A percentile compares a stretch with the other conserved stretches of the same genome.
phyloP scores from a whole-genome alignment of 2,797 vertebrate species.

The Australoheros facetus region DNA sequence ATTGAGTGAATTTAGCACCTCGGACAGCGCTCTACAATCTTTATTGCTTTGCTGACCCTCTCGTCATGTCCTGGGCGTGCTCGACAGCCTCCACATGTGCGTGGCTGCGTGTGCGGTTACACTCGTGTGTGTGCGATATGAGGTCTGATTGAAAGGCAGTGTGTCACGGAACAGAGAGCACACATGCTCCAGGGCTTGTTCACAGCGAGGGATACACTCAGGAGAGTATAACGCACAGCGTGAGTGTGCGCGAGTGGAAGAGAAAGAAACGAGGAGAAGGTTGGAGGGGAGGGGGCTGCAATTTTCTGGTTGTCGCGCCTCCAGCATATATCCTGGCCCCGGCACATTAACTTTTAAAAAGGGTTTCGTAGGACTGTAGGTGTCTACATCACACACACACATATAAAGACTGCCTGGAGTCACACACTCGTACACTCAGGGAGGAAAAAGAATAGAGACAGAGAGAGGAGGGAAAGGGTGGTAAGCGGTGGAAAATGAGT shows the following conservation, averaged over 20 bases:
- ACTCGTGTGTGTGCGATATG: conserved; percentile 69
- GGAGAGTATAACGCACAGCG: conserved; percentile 83
- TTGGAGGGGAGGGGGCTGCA: conserved; percentile 88
- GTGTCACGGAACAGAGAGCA: conserved; percentile 97
- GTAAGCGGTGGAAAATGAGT: conserved; percentile 69
- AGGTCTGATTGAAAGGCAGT: conserved; percentile 98
- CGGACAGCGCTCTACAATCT: conserved; percentile 98
- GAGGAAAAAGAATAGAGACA: conserved; percentile 61
- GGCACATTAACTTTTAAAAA: conserved; percentile 92
- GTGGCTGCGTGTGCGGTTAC: conserved; percentile 35
- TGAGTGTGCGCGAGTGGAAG: conserved; percentile 60
- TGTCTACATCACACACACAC: conserved; percentile 76
- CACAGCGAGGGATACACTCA: conserved; percentile 92
- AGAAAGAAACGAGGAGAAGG: conserved; percentile 59
- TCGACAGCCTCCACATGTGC: conserved; percentile 72
- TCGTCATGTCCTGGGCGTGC: conserved; percentile 94
- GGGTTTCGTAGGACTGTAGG: conserved; percentile 85
- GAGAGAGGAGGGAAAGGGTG: conserved; percentile 57
- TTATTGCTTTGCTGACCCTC: conserved; percentile 99
- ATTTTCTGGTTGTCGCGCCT: conserved; percentile 98
- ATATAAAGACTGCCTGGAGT: conserved; percentile 72
- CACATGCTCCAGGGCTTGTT: conserved; percentile 96
- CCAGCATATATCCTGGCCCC: conserved; percentile 91
- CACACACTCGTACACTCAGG: conserved; percentile 71
- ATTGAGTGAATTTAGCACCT: conserved; percentile 99